A percentile compares a stretch with the other conserved stretches of the same genome.
phyloP scores from a whole-genome alignment of 2,113 vertebrate genomes.

The Ammodytes marinus region DNA sequence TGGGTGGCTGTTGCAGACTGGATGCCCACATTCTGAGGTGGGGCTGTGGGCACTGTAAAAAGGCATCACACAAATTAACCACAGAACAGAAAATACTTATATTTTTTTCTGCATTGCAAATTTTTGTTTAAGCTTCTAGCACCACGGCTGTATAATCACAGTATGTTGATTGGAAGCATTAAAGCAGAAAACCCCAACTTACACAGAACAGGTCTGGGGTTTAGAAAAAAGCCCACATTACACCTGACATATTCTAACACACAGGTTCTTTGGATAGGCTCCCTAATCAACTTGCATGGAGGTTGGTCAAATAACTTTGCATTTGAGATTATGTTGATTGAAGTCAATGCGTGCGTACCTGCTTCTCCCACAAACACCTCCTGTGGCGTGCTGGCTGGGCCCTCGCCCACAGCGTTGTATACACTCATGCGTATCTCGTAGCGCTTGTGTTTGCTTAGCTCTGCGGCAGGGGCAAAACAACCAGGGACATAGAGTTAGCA shows the following conservation, averaged over 20 bases:
- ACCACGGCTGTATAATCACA: neutral
- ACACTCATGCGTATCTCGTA: slow-evolving; percentile 97
- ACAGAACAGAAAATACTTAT: neutral
- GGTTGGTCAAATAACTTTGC: neutral
- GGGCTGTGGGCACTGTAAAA: slow-evolving; percentile 91
- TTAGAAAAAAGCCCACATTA: neutral
- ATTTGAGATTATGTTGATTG: neutral
- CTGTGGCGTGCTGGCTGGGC: slow-evolving; percentile 91
- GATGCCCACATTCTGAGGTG: slow-evolving; percentile 90
- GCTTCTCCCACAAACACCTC: slow-evolving; percentile 99
- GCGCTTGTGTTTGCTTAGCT: slow-evolving; percentile 94
- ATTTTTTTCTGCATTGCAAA: too few relatives aligned
- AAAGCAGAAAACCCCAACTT: neutral
- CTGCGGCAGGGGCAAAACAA: slow-evolving; percentile 74
- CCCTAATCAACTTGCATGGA: neutral
- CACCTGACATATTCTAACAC: neutral
- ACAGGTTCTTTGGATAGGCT: neutral
- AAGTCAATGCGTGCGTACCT: slow-evolving; percentile 82
- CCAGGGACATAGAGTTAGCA: neutral
- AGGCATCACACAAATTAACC: neutral
- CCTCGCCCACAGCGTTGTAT: slow-evolving; percentile 95
- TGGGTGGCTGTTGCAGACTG: slow-evolving; percentile 92
- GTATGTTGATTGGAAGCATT: neutral
- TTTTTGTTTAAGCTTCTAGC: neutral
- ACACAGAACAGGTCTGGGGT: neutral